Conservation (phyloP, 2,113 vertebrate species). For the Tringa solitaria region DNA sequence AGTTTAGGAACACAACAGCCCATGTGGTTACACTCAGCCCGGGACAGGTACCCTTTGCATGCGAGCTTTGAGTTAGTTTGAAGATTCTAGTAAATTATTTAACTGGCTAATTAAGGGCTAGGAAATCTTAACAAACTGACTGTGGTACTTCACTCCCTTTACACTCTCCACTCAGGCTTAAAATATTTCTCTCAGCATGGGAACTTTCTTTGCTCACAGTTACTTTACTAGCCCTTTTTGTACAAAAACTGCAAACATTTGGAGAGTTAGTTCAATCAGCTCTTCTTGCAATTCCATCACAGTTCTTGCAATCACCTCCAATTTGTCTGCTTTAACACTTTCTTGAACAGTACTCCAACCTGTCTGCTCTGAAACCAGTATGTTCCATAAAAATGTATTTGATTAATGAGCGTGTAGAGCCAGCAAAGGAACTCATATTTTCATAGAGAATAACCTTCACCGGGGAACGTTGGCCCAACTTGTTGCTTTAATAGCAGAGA, state of each 20-base stretch:
- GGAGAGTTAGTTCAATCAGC: not conserved
- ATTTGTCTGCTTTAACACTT: not conserved
- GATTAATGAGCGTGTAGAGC: not conserved
- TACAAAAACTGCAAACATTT: not conserved
- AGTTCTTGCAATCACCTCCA: not conserved
- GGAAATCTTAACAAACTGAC: not conserved
- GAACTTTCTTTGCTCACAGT: not conserved
- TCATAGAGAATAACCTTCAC: slow-evolving; percentile 27
- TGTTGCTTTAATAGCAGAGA: slow-evolving; percentile 7
- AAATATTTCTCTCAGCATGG: not conserved
- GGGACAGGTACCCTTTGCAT: slow-evolving; percentile 84
- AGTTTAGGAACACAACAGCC: slow-evolving; percentile 74
- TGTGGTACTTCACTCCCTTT: not conserved
- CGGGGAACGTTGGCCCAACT: not conserved
- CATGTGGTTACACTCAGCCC: slow-evolving; percentile 85
- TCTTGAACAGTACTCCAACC: not conserved
- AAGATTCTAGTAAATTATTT: not conserved
- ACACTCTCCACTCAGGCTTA: not conserved
- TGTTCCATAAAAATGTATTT: not conserved
- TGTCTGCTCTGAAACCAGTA: not conserved
- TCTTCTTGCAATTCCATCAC: not conserved
- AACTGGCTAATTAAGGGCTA: not conserved
- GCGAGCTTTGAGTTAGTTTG: not conserved
- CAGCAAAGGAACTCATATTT: not conserved
- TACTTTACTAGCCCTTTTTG: not conserved